phyloP scores from a whole-genome alignment of 2,113 vertebrate genomes.

The Rostratula benghalensis region DNA sequence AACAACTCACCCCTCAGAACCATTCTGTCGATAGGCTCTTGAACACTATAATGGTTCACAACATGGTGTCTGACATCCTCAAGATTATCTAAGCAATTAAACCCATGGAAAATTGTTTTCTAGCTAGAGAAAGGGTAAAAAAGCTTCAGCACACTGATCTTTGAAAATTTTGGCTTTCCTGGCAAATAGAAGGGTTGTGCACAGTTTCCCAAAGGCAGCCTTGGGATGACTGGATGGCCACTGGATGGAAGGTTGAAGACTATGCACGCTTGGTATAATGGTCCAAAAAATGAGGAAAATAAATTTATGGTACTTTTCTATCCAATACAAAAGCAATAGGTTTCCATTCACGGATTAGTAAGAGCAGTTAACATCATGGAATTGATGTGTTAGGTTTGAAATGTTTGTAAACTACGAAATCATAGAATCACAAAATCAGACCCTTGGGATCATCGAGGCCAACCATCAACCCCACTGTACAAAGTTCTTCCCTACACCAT shows the following conservation, averaged over 20 bases:
- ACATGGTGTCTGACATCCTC: fast-evolving
- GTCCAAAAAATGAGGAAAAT: background rate
- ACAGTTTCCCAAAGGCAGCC: background rate
- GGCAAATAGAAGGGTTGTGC: fast-evolving
- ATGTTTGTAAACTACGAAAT: background rate
- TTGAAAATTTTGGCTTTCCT: background rate
- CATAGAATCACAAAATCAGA: too few relatives aligned
- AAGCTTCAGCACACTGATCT: background rate
- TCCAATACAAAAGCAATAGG: background rate
- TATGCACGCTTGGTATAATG: background rate
- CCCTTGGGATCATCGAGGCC: too few relatives aligned
- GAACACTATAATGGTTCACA: too few relatives aligned
- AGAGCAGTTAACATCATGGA: background rate
- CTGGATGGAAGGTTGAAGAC: background rate
- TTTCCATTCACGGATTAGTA: background rate
- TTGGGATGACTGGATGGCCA: background rate
- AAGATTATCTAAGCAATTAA: background rate
- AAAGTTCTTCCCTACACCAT: too few relatives aligned
- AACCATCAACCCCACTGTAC: too few relatives aligned
- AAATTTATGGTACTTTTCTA: background rate
- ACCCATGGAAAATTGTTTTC: background rate
- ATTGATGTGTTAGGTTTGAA: background rate
- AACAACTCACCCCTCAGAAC: background rate
- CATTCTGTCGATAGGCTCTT: too few relatives aligned
- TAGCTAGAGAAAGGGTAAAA: background rate